Evolutionary conservation across 2,113 vertebrate species (phyloP).

Genomic region (Colius striatus): DNA sequence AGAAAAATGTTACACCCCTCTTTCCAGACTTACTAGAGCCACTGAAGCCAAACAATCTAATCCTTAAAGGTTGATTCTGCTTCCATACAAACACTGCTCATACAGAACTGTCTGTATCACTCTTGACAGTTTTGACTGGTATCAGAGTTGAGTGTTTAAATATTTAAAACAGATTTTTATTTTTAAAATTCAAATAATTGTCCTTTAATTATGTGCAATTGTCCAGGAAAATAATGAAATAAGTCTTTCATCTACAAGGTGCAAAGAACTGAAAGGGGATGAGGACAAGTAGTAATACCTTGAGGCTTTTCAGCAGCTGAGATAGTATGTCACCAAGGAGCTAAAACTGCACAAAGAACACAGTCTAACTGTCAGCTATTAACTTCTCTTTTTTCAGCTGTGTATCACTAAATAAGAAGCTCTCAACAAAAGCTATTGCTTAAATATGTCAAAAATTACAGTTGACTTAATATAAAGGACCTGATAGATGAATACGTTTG

Average conservation of each 20-base stretch:
- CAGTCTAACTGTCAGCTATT: background rate
- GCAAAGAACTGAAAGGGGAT: background rate
- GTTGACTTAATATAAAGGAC: background rate
- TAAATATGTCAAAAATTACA: background rate
- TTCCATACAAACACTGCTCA: rapidly evolving
- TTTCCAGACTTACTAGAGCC: background rate
- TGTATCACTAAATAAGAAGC: background rate
- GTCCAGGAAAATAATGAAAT: background rate
- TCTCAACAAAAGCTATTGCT: background rate
- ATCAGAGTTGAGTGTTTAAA: background rate
- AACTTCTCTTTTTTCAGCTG: background rate
- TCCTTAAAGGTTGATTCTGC: background rate
- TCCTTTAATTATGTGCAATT: background rate
- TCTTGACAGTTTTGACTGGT: background rate
- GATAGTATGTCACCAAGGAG: rapidly evolving
- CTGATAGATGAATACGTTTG: background rate
- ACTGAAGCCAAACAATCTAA: background rate
- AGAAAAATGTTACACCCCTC: background rate
- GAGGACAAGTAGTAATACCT: rapidly evolving
- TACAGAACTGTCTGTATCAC: background rate
- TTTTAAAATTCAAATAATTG: background rate
- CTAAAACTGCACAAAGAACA: background rate
- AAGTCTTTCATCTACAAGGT: rapidly evolving
- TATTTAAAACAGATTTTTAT: rapidly evolving
- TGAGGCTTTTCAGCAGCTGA: background rate